Conservation (phyloP, 2,113 vertebrate species). For the Phaethornis superciliosus region DNA sequence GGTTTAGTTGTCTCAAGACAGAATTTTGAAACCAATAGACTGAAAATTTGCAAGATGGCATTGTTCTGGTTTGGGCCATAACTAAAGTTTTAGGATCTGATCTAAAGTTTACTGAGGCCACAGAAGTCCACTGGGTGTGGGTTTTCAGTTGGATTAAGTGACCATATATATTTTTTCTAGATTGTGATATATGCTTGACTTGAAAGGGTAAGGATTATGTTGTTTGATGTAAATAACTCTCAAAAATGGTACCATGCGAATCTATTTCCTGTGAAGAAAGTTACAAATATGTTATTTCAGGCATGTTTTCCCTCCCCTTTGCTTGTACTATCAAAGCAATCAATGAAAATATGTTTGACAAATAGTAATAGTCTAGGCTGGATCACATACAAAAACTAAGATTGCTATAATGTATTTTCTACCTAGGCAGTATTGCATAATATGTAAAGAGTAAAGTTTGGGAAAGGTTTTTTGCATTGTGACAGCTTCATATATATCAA, state of each 20-base stretch:
- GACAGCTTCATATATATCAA: background rate
- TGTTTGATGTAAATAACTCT: background rate
- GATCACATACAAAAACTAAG: background rate
- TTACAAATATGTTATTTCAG: background rate
- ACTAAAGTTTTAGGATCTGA: background rate
- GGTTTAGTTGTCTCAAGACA: background rate
- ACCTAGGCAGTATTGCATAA: background rate
- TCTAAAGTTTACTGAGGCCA: background rate
- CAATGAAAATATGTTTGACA: background rate
- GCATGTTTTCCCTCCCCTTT: background rate
- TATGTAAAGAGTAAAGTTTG: background rate
- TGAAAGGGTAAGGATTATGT: background rate
- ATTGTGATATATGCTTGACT: background rate
- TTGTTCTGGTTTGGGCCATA: background rate
- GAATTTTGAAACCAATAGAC: background rate
- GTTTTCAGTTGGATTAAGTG: background rate
- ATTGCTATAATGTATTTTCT: background rate
- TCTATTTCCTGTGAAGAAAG: background rate
- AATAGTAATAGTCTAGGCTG: background rate
- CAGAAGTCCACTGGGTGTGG: background rate
- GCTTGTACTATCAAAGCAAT: background rate
- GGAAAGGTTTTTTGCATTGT: background rate
- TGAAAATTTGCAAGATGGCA: background rate
- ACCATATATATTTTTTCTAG: background rate
- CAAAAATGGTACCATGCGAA: background rate